These are phyloP conservation scores for Staurois parvus DNA, from an alignment of 2,797 vertebrate genomes.

Conservation along the genomic window DNA sequence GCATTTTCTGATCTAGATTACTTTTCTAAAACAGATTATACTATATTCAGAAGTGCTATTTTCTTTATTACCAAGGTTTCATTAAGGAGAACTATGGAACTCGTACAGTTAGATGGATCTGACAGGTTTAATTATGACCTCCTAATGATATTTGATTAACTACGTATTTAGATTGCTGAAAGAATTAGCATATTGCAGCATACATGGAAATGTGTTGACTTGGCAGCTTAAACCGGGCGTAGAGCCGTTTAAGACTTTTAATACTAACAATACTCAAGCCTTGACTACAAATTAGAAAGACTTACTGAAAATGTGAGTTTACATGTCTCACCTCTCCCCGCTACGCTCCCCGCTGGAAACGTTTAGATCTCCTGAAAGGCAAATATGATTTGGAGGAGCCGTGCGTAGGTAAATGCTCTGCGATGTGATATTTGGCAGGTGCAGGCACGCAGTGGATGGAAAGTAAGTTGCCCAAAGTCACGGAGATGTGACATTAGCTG, in stretches of 20 bases:
- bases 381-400: conserved; percentile 38
- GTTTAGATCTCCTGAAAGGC: conserved; percentile 42
- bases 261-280: conserved; percentile 33
- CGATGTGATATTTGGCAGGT: conserved; percentile 43
- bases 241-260: conserved; percentile 18
- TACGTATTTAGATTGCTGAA: conserved; percentile 24
- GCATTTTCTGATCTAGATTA: neutral
- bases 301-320: conserved; percentile 40
- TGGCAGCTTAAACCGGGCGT: conserved; percentile 11
- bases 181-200: conserved; percentile 22
- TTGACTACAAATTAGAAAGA: conserved; percentile 47
- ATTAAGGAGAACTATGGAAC: neutral
- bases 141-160: conserved; percentile 27
- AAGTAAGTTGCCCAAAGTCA: conserved; percentile 32
- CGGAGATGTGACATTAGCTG: conserved; percentile 37
- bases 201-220: conserved; percentile 37
- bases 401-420: conserved; percentile 24
- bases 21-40: no score
- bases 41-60: neutral
- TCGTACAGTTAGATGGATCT: neutral
- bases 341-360: conserved; percentile 16
- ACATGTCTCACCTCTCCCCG: conserved; percentile 9
- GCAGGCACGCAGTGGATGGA: conserved; percentile 25
- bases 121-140: conserved; percentile 8
- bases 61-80: neutral